Evolutionary conservation across 2,888 invertebrate species (phyloP).

Genomic region (Brassicogethes aeneus): DNA sequence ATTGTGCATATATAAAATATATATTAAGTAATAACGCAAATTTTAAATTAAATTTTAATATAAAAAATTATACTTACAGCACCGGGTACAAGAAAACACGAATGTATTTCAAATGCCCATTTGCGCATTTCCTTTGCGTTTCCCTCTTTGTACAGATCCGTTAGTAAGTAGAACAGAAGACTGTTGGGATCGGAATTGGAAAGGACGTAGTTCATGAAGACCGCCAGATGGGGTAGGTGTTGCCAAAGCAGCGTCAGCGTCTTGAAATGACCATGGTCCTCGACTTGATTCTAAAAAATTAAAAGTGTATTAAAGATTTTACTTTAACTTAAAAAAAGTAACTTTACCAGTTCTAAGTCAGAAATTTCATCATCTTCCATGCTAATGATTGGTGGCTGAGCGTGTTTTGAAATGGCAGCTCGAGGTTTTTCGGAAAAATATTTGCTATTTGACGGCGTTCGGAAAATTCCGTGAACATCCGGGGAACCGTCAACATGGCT

Average conservation of each 20-base stretch:
- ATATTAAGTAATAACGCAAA: too few relatives aligned
- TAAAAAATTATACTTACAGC: too few relatives aligned
- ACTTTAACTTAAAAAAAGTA: not conserved
- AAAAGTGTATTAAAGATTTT: conserved; percentile 5
- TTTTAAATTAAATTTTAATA: too few relatives aligned
- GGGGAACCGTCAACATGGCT: conserved; percentile 33
- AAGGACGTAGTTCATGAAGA: conserved; percentile 86
- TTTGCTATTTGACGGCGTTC: conserved; percentile 27
- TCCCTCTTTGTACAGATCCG: conserved; percentile 81
- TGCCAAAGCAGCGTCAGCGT: conserved; percentile 72
- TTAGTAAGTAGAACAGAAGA: conserved; percentile 74
- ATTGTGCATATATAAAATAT: too few relatives aligned
- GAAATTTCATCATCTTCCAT: conserved; percentile 95
- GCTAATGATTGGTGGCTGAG: conserved; percentile 78
- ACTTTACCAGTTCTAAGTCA: conserved; percentile 72
- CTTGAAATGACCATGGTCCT: conserved; percentile 85
- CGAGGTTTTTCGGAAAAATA: conserved; percentile 40
- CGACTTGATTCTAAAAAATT: conserved; percentile 56
- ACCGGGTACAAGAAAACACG: conserved; percentile 85
- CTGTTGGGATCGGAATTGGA: conserved; percentile 67
- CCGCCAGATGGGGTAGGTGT: conserved; percentile 85
- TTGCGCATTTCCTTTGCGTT: conserved; percentile 85
- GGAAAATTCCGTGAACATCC: conserved; percentile 19
- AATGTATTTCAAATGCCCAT: conserved; percentile 99
- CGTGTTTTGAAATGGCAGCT: conserved; percentile 37